A percentile compares a stretch with the other conserved stretches of the same genome.
These are phyloP conservation scores for Ips typographus DNA, from an alignment of 1,140 invertebrate genomes.

Conservation along the genomic window DNA sequence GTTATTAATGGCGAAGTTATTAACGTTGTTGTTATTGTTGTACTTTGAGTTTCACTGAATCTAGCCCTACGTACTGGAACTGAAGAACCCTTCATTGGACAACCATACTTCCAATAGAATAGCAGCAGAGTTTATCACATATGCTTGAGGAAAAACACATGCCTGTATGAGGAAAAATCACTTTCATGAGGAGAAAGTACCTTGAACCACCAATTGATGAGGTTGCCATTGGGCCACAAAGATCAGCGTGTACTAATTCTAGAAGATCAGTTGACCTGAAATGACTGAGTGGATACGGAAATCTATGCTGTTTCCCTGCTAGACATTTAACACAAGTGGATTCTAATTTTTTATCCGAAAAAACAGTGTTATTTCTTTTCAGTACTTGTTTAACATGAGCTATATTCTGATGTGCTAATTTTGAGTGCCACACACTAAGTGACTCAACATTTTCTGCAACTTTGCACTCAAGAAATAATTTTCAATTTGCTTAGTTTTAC, in stretches of 20 bases:
- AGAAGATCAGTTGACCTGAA: too few relatives aligned
- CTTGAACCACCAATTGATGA: too few relatives aligned
- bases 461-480: neutral
- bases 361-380: neutral
- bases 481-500: neutral
- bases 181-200: too few relatives aligned
- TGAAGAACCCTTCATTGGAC: too few relatives aligned
- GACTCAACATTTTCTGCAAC: neutral
- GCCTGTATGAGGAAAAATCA: neutral
- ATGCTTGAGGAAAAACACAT: slow-evolving; percentile 1
- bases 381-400: neutral
- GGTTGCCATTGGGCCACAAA: too few relatives aligned
- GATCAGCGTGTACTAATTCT: too few relatives aligned
- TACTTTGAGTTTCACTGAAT: too few relatives aligned
- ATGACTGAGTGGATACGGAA: too few relatives aligned
- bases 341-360: neutral
- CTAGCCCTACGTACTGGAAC: too few relatives aligned
- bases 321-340: neutral
- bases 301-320: neutral
- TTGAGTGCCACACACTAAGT: neutral
- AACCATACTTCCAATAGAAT: too few relatives aligned
- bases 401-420: neutral
- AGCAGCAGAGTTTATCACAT: neutral
- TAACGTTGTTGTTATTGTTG: too few relatives aligned
- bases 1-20: too few relatives aligned